Percentiles rank a stretch among this genome's conserved stretches.
These are phyloP conservation scores for Oconnorella tubifera DNA, from an alignment of 2,888 invertebrate species.

Conservation along the genomic window DNA sequence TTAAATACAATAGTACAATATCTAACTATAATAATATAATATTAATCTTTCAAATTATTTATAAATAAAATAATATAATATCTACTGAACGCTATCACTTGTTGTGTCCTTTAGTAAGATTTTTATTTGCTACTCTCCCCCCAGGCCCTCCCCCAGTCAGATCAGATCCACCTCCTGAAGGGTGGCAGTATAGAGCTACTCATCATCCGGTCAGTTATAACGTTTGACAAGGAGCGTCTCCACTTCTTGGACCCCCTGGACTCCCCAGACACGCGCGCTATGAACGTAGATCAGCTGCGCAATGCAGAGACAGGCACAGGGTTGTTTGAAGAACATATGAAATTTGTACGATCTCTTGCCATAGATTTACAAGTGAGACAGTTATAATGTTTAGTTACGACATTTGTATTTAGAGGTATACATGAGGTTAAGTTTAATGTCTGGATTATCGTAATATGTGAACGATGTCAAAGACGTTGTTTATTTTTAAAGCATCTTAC, in stretches of 20 bases:
- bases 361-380: constrained; percentile 78
- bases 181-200: constrained; percentile 96
- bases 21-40: too few species aligned
- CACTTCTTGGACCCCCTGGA: constrained; percentile 71
- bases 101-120: too few species aligned
- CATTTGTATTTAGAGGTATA: too few species aligned
- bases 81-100: too few species aligned
- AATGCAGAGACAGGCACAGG: constrained; percentile 56
- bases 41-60: too few species aligned
- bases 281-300: constrained; percentile 84
- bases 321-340: constrained; percentile 56
- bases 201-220: constrained; percentile 87
- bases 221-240: constrained; percentile 83
- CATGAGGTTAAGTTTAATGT: too few species aligned
- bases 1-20: too few species aligned
- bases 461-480: too few species aligned
- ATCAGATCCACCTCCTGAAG: constrained; percentile 84
- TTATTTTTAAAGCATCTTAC: too few species aligned
- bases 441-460: too few species aligned
- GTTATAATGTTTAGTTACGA: too few species aligned
- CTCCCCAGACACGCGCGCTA: constrained; percentile 65
- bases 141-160: constrained; percentile 83
- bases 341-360: constrained; percentile 62
- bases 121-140: not conserved
- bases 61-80: too few species aligned